A percentile compares a stretch with the other conserved stretches of the same genome.
phyloP scores from a whole-genome alignment of 2,113 vertebrate genomes.

The Crotalus helleri region DNA sequence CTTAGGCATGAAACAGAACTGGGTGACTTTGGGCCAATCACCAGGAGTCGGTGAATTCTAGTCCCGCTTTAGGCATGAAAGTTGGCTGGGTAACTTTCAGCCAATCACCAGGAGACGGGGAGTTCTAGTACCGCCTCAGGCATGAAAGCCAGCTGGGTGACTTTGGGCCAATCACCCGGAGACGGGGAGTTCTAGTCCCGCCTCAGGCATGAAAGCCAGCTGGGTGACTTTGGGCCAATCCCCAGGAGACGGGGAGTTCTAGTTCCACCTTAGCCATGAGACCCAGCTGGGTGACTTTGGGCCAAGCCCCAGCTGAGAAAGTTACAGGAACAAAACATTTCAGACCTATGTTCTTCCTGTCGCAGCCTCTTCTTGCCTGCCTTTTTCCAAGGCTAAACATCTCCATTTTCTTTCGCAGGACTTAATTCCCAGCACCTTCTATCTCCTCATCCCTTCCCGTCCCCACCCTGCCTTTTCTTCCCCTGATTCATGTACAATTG shows the following conservation, averaged over 20 bases:
- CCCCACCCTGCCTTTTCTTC: neutral
- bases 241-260: no score
- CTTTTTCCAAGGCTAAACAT: neutral
- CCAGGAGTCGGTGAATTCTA: neutral
- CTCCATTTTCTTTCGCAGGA: neutral
- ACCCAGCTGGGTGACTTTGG: no score
- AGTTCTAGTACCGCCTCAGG: no score
- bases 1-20: fast-evolving
- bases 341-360: no score
- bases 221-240: neutral
- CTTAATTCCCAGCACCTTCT: neutral
- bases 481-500: neutral
- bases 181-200: neutral
- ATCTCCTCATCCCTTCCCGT: neutral
- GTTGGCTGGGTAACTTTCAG: neutral
- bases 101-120: neutral
- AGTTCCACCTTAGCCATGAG: no score
- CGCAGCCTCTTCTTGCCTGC: neutral
- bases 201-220: neutral
- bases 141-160: no score
- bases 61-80: neutral
- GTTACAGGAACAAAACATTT: neutral
- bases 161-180: no score
- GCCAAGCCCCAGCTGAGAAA: neutral
- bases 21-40: neutral